Conservation (phyloP, 92 coral and sea anemone genomes). For the Zoanthus gigantus region DNA sequence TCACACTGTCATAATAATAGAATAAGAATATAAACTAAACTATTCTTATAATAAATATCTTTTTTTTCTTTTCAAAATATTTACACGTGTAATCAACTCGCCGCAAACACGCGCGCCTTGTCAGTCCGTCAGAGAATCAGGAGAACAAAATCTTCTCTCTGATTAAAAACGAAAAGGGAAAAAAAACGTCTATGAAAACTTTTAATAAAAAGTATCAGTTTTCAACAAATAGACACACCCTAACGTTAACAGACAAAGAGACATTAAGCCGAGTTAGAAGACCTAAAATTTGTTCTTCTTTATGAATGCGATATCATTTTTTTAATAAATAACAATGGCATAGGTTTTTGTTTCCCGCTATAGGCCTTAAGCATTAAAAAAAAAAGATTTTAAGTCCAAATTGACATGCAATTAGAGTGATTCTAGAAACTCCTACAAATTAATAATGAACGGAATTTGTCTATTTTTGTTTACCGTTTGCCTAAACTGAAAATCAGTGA, state of each 20-base stretch:
- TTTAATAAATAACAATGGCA: not conserved
- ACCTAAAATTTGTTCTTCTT: not conserved
- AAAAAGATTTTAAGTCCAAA: not conserved
- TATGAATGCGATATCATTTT: not conserved
- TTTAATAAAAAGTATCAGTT: not conserved
- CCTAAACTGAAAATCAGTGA: no score
- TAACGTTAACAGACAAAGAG: not conserved
- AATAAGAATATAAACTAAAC: conserved; percentile 21
- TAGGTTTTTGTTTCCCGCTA: not conserved
- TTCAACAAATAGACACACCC: not conserved
- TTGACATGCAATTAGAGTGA: not conserved
- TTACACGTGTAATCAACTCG: not conserved
- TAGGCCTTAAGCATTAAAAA: not conserved
- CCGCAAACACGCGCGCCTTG: not conserved
- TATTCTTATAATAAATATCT: conserved; percentile 10
- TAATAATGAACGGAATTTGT: conserved; percentile 28
- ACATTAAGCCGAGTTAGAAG: not conserved
- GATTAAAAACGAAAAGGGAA: not conserved
- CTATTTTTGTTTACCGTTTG: conserved; percentile 7
- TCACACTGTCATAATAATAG: conserved; percentile 50
- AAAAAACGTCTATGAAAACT: not conserved
- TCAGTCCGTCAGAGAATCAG: not conserved
- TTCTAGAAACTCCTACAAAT: conserved; percentile 5
- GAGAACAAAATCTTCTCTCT: not conserved
- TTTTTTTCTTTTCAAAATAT: conserved; percentile 30